Conservation (phyloP, 2,797 vertebrate genomes). For the Tolypeutes matacus region DNA sequence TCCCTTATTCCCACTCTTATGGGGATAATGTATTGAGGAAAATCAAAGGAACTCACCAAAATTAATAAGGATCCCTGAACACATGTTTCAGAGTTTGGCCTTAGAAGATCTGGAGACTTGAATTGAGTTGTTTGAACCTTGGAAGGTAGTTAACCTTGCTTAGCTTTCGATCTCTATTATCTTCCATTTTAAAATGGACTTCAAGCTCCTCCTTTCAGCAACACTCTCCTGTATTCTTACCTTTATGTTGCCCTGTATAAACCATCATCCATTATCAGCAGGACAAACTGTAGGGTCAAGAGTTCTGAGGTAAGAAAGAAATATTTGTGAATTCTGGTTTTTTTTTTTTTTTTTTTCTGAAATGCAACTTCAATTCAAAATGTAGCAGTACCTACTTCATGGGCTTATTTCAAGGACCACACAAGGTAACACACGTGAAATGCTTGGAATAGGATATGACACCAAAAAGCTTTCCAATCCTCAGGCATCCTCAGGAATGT, state of each 20-base stretch:
- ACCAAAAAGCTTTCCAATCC: not conserved
- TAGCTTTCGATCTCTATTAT: not conserved
- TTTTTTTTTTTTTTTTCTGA: not conserved
- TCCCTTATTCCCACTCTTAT: not conserved
- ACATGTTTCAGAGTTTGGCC: not conserved
- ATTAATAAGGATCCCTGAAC: not conserved
- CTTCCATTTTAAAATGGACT: not conserved
- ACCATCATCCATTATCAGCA: not conserved
- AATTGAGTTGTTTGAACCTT: conserved; percentile 6
- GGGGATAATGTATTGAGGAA: not conserved
- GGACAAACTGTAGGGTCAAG: not conserved
- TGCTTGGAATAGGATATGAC: not conserved
- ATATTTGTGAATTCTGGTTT: not conserved
- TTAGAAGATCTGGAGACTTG: not conserved
- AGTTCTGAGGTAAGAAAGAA: conserved; percentile 9
- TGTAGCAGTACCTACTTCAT: not conserved
- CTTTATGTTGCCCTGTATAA: not conserved
- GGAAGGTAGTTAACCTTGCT: not conserved
- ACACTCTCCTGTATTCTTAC: not conserved
- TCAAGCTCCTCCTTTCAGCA: not conserved
- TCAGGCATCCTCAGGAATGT: not conserved
- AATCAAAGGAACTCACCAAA: not conserved
- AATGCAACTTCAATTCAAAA: not conserved
- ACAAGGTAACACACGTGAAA: not conserved
- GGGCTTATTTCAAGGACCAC: not conserved